Conservation (phyloP, 2,888 invertebrate species). For the Sycophila texana region DNA sequence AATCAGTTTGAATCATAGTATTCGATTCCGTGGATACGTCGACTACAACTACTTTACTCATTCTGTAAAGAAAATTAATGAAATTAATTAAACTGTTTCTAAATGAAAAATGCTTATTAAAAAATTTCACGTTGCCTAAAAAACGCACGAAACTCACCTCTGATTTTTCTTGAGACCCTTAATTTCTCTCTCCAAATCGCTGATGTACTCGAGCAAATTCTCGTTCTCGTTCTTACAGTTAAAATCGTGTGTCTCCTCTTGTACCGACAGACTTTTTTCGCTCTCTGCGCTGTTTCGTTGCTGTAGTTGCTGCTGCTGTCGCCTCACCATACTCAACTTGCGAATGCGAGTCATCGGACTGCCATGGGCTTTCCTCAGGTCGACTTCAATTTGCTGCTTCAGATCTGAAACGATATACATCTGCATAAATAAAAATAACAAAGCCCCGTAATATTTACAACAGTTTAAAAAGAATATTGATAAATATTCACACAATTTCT, state of each 20-base stretch:
- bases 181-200: constrained; percentile 16
- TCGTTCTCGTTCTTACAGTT: neutral
- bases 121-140: neutral
- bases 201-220: neutral
- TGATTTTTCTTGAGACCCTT: neutral
- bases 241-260: neutral
- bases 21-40: neutral
- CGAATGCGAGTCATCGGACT: neutral
- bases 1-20: neutral
- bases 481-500: no score
- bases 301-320: neutral
- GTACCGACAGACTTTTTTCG: no score
- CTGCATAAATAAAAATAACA: neutral
- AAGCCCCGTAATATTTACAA: neutral
- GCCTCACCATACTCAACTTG: neutral
- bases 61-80: neutral
- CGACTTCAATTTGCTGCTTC: constrained; percentile 23
- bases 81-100: neutral
- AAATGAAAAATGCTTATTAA: neutral
- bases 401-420: constrained; percentile 17
- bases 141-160: neutral
- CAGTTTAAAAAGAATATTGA: neutral
- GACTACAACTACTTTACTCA: neutral
- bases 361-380: neutral
- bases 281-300: neutral